Base-by-base conservation (phyloP, 1,140 invertebrate genomes). In the Dendroctonus valens region DNA sequence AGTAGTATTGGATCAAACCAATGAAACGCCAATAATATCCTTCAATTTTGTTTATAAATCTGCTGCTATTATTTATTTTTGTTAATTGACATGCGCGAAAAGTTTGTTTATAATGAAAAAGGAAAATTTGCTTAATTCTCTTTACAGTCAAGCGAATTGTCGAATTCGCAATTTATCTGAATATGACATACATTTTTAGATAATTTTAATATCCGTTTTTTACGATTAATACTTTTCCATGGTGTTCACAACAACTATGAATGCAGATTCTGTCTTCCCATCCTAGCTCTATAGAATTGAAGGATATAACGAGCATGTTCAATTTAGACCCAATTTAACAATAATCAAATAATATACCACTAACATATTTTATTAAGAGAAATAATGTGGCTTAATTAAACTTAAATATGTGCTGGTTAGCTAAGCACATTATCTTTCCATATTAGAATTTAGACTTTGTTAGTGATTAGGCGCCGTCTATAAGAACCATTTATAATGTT, bases 371-470 rank as follows among this genome's bases (percentile, higher is more conserved):
- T 59, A 59, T 39, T 59, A 49, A 50, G 58, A 49, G n/a, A 49
- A 59, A 59, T 59, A 52, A 61, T 61, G 59, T 61, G 59, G 59
- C 59, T 61, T 61, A 61, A 40, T 41, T 61, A 60, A n/a, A 52
- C 7, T 9, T 14, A 48, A 59, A n/a, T 49, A 59, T 48, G 9
- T 38, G 9, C 58, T 15, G 26, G 6, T 26, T 48, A 8, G n/a
- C 53, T 55, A 38, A 26, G 37, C 50, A 14, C 38, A 7, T 14
- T 39, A 11, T 38, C 14, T 40, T 38, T 37, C 9, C 26, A 39
- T 37, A 54, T 49, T 62, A 62, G 49, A 62, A 12, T 15, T 62
- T 62, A 62, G 59, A 62, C 52, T 12, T 37, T 64, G 38, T 41
- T 55, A 54, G 61, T 41, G 7, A 55, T 44, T 62, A 52, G 48